Base-by-base conservation (phyloP, 2,888 invertebrate genomes). In the Charanyca ferruginea region DNA sequence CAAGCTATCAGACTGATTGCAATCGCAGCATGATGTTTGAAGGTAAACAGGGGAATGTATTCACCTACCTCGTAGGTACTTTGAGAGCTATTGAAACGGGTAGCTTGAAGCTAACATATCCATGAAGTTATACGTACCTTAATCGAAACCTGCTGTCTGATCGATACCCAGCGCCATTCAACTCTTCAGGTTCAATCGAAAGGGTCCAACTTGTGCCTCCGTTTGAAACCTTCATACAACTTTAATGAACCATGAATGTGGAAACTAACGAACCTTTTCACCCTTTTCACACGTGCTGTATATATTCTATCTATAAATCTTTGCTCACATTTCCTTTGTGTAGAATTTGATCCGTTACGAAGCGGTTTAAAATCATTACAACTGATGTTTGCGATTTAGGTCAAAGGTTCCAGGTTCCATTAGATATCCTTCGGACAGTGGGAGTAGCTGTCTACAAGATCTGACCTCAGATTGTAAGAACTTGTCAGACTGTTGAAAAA, bases 221-320 rank as follows among this genome's bases (percentile, higher is more conserved):
- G 52, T 60, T 49, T 44, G 60, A 60, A 53, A 60, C 73, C 65
- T 75, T 74, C 53, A 53, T 75, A 53, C 70, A 70, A 80, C 70
- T 80, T 77, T 73, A 80, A 79, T 79, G 79, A 79, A 65, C 65
- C 57, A 54, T 80, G 80, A 69, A 67, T 77, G 70, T 65, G 59
- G 62, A 66, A 62, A 66, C 77, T 79, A 70, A 79, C 66, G 77
- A 80, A 65, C 63, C 57, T 58, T 62, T 73, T 54, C 44, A 64
- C 55, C 65, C 70, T 48, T 62, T 70, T 61, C 71, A 42, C 59
- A 60, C 51, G 41, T 48, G 41, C 38, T 60, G n/a, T 25, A 41
- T 55, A 48, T 65, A 44, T 55, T 60, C 28, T 32, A 38, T 38
- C 38, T 70, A 65, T 57, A n/a, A 51, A 60, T 57, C 32, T 49